Percentiles rank a stretch among this genome's conserved stretches.
Conservation (phyloP, 2,113 vertebrate genomes). For the Zapus hudsonius region DNA sequence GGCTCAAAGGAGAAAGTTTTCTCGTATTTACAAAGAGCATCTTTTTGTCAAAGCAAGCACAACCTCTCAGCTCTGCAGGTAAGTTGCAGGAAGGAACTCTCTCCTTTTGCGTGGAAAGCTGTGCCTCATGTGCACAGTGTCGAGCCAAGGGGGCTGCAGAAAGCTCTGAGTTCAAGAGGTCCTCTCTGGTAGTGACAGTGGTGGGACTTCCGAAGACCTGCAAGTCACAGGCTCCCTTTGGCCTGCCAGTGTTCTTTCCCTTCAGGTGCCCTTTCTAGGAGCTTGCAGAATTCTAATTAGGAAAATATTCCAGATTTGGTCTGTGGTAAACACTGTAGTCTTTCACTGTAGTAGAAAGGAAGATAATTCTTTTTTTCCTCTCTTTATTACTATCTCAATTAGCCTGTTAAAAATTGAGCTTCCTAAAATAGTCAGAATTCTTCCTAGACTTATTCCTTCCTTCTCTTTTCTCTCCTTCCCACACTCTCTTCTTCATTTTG, state of each 20-base stretch:
- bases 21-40: background rate
- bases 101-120: background rate
- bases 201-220: constrained; percentile 77
- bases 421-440: background rate
- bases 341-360: constrained; percentile 79
- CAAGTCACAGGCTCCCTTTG: constrained; percentile 60
- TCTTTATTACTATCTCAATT: background rate
- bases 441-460: background rate
- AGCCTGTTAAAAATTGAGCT: constrained; percentile 27
- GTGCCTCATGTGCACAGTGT: constrained; percentile 61
- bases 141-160: constrained; percentile 45
- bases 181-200: constrained; percentile 78
- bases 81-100: background rate
- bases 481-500: background rate
- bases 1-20: background rate
- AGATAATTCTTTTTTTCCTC: constrained; percentile 34
- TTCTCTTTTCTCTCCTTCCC: background rate
- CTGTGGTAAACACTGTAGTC: constrained; percentile 81
- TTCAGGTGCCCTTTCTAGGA: constrained; percentile 63
- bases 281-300: constrained; percentile 84
- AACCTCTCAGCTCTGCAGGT: background rate
- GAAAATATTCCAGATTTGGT: constrained; percentile 82
- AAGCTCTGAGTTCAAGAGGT: constrained; percentile 76
- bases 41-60: background rate
- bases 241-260: constrained; percentile 75